These are phyloP conservation scores for Acipenser ruthenus DNA, from an alignment of 2,797 vertebrate species.

Conservation along the genomic window DNA sequence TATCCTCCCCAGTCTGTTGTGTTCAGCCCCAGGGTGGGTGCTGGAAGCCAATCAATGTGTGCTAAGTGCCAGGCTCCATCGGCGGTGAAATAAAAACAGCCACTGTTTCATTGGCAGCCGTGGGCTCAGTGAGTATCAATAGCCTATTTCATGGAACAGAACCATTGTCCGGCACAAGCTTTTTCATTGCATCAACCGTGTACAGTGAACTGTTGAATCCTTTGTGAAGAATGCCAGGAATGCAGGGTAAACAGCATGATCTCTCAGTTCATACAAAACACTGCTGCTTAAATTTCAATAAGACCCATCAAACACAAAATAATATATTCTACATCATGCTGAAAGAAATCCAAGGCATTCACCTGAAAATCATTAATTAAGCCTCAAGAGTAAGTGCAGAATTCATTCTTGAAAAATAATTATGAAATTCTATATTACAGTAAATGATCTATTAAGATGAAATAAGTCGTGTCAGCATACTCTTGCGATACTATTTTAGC, in stretches of 20 bases:
- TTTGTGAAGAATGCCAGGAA: constrained; percentile 43
- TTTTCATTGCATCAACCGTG: constrained; percentile 43
- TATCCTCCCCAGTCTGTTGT: constrained; percentile 3
- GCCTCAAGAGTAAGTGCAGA: too few species aligned
- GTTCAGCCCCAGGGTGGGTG: constrained; percentile 25
- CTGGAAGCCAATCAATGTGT: constrained; percentile 40
- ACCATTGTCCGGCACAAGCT: constrained; percentile 50
- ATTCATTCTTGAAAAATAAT: too few species aligned
- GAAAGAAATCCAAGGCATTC: too few species aligned
- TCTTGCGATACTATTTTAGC: too few species aligned
- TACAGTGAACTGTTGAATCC: constrained; percentile 35
- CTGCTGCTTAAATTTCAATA: constrained; percentile 5
- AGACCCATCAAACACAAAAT: too few species aligned
- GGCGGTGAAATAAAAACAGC: constrained; percentile 54
- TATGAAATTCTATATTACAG: too few species aligned
- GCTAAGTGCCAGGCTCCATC: constrained; percentile 71
- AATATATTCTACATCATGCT: too few species aligned
- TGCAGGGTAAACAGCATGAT: constrained; percentile 29
- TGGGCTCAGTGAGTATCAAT: constrained; percentile 49
- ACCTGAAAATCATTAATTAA: too few species aligned
- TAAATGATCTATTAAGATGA: too few species aligned
- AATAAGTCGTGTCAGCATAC: too few species aligned
- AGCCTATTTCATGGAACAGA: constrained; percentile 54
- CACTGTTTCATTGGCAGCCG: constrained; percentile 58
- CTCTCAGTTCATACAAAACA: neutral